These are phyloP conservation scores for Brachionus angularis DNA, from an alignment of 1,140 invertebrate genomes.

Conservation along the genomic window DNA sequence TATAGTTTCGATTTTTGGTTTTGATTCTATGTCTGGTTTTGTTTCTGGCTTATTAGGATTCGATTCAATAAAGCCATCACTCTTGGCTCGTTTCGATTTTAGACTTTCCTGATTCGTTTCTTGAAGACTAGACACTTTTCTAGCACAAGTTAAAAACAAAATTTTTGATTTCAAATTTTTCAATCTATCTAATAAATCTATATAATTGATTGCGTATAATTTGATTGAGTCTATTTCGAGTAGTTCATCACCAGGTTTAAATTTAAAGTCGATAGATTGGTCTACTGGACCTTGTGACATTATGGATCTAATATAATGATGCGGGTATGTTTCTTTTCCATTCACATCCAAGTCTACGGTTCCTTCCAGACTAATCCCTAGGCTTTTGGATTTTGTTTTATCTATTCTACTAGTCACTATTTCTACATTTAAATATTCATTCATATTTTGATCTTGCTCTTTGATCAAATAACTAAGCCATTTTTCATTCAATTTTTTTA, in stretches of 20 bases:
- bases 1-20: background rate
- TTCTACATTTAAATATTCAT: background rate
- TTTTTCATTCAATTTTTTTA: background rate
- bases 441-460: background rate
- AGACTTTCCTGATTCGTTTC: too few relatives aligned
- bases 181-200: background rate
- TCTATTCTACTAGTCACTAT: slow-evolving; percentile 29
- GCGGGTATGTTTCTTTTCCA: slow-evolving; percentile 65
- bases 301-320: slow-evolving; percentile 71
- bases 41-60: background rate
- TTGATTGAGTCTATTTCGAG: slow-evolving; percentile 63
- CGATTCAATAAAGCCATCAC: background rate
- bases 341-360: slow-evolving; percentile 73
- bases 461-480: background rate
- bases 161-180: background rate
- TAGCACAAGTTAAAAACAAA: slow-evolving; percentile 15
- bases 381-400: slow-evolving; percentile 54
- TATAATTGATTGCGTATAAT: slow-evolving; percentile 38
- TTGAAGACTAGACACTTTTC: too few relatives aligned
- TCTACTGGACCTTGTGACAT: slow-evolving; percentile 89
- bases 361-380: slow-evolving; percentile 91
- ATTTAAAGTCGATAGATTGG: slow-evolving; percentile 64
- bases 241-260: slow-evolving; percentile 82
- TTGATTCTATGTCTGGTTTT: background rate
- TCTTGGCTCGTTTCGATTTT: background rate